Evolutionary conservation across 2,888 invertebrate genomes (phyloP).

Genomic region (Lacanobia oleracea): DNA sequence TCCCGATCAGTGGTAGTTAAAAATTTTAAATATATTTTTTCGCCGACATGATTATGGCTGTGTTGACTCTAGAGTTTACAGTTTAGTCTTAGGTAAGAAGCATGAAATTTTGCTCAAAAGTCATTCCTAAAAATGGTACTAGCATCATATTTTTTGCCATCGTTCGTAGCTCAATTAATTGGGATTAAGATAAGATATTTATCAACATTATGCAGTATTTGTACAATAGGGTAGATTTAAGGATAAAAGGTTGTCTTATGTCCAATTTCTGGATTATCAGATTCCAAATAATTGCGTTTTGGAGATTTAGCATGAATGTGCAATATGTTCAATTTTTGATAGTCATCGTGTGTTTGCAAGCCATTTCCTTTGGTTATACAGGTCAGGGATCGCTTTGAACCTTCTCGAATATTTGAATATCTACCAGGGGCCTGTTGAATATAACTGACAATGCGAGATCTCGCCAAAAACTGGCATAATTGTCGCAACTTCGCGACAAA

Average conservation of each 20-base stretch:
- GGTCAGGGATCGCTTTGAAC: background rate
- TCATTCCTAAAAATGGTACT: too few species aligned
- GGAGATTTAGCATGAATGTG: background rate
- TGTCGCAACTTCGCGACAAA: too few species aligned
- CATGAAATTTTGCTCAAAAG: too few species aligned
- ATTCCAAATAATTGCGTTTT: background rate
- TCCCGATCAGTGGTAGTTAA: too few species aligned
- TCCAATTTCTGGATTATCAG: background rate
- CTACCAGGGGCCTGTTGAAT: background rate
- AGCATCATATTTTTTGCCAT: too few species aligned
- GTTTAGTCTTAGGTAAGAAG: too few species aligned
- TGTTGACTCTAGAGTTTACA: too few species aligned
- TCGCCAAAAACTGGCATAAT: too few species aligned
- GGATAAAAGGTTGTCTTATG: background rate
- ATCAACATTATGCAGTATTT: background rate
- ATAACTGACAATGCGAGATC: too few species aligned
- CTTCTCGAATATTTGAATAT: background rate
- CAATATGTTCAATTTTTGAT: background rate
- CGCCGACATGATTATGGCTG: too few species aligned
- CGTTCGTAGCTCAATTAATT: background rate
- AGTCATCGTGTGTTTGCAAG: slow-evolving; percentile 4
- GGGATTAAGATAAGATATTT: background rate
- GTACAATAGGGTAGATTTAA: background rate
- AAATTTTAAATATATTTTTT: too few species aligned
- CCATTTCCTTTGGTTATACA: background rate